Evolutionary conservation across 2,113 vertebrate species (phyloP).

Genomic region (Chlorodrepanis virens): DNA sequence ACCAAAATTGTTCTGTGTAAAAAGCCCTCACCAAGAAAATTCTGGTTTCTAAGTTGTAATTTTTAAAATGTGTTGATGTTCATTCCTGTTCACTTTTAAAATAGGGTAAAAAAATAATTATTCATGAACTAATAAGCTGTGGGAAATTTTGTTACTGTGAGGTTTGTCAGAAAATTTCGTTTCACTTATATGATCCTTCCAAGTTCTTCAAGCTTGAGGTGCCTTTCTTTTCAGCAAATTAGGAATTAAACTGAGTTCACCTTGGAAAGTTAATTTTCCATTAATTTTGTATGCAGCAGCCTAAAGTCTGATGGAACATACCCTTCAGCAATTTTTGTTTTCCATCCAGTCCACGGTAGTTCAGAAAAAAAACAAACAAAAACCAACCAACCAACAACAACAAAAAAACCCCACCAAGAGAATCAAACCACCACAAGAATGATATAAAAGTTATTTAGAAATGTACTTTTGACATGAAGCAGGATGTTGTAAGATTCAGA

Average conservation of each 20-base stretch:
- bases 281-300: neutral
- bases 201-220: neutral
- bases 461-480: neutral
- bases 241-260: conserved; percentile 3
- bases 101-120: neutral
- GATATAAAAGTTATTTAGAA: neutral
- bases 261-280: conserved; percentile 17
- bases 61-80: neutral
- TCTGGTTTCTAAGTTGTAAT: neutral
- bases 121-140: neutral
- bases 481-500: neutral
- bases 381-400: neutral
- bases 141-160: neutral
- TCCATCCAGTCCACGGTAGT: neutral
- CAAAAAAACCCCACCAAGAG: too few relatives aligned
- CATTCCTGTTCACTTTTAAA: neutral
- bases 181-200: neutral
- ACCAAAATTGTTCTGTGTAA: neutral
- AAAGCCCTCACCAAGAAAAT: neutral
- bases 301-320: neutral
- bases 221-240: neutral
- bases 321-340: conserved; percentile 15
- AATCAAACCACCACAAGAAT: neutral
- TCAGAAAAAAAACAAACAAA: neutral
- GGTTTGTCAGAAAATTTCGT: neutral